Percentiles rank a stretch among this genome's conserved stretches.
phyloP scores from a whole-genome alignment of 2,113 vertebrate genomes.

The Callithrix jacchus region DNA sequence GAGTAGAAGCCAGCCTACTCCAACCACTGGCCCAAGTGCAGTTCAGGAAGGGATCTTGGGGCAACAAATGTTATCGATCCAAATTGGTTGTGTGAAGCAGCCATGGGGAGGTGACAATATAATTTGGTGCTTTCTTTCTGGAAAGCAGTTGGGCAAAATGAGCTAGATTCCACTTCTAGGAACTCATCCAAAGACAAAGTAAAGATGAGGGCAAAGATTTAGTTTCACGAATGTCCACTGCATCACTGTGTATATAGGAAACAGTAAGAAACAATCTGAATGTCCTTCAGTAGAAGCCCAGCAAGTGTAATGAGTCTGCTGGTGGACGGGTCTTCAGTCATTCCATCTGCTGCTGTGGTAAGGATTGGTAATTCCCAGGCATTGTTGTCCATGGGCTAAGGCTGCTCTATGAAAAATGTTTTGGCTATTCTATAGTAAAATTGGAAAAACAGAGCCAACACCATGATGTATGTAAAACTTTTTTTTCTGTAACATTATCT shows the following conservation, averaged over 20 bases:
- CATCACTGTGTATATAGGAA: background rate
- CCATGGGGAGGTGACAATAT: background rate
- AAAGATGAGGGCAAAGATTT: background rate
- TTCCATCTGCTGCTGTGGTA: background rate
- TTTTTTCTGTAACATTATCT: background rate
- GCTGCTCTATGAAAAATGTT: background rate
- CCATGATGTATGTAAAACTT: background rate
- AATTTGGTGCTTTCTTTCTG: conserved; percentile 33
- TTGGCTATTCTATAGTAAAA: background rate
- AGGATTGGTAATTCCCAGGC: background rate
- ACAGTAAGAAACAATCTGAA: background rate
- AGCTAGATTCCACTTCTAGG: background rate
- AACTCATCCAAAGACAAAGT: conserved; percentile 12
- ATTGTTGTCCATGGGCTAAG: background rate
- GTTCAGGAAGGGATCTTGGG: background rate
- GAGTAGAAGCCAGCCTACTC: background rate
- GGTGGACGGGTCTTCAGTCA: background rate
- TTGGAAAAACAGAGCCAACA: conserved; percentile 8
- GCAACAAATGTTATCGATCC: background rate
- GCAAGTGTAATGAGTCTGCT: background rate
- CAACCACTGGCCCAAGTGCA: background rate
- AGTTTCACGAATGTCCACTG: background rate
- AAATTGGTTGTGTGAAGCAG: background rate
- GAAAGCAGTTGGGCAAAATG: background rate
- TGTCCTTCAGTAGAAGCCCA: background rate